Conservation (phyloP, 2,113 vertebrate species). For the human region GRCh38 chr9:99224001-99224500, state of each 20-base stretch:
- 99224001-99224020: background rate
- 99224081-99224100: background rate
- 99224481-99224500: background rate
- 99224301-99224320: background rate
- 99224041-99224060: background rate
- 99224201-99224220: background rate
- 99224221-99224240: background rate
- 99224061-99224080: background rate
- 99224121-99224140: background rate
- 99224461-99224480: background rate
- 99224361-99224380: background rate
- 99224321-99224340: background rate
- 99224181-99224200: background rate
- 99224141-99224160: background rate
- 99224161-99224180: background rate
- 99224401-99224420: background rate
- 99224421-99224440: background rate
- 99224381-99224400: background rate
- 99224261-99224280: background rate
- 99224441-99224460: background rate
- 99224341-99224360: background rate
- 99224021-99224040: background rate
- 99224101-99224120: background rate
- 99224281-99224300: background rate
- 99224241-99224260: background rate